Evolutionary conservation across 64 coral and sea anemone genomes (phyloP), one percentile per base, ranked within the genome.

Genomic region (Orbicella faveolata): DNA sequence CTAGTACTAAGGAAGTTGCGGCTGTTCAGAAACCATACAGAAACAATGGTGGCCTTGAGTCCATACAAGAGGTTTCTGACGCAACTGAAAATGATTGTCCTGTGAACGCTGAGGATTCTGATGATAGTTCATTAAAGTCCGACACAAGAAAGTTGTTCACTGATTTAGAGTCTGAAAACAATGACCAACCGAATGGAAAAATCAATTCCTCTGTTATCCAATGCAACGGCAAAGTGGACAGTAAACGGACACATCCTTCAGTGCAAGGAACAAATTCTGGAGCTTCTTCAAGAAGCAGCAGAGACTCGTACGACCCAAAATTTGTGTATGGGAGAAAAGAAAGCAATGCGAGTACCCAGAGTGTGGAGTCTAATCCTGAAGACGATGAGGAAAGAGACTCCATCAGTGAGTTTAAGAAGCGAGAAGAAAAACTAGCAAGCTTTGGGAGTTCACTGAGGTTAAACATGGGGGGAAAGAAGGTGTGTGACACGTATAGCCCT

Each of bases 341-440:
- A 70, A 97, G 95, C n/a, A 94, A 67, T 85, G 95, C 88, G 26
- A 97, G 95, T 34, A 91, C 83, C 23, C 92, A 97, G 41, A 97
- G 95, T 84, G 87, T 90, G 30, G 95, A 94, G 8, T 97, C 95
- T 12, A 94, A 93, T 73, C 35, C 63, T 44, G 95, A 90, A 44
- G 95, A 97, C 59, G 92, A 93, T 73, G 95, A 97, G 20, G 95
- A 97, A 84, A 80, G 92, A 35, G 95, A 97, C 89, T 70, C 90
- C n/a, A 52, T 97, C 61, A 86, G 91, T 72, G 90, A 92, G 36
- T 90, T 97, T 62, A 94, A 91, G 70, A 97, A 97, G 62, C 63
- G 94, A 87, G 94, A 96, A 39, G 39, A 93, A 52, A 94, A 92
- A 33, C 37, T 89, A 34, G 83, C 87, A 14, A 90, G 75, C 12